Evolutionary conservation across 2,797 vertebrate genomes (phyloP), one percentile per base, ranked within the genome.

Genomic region (Lemur catta): DNA sequence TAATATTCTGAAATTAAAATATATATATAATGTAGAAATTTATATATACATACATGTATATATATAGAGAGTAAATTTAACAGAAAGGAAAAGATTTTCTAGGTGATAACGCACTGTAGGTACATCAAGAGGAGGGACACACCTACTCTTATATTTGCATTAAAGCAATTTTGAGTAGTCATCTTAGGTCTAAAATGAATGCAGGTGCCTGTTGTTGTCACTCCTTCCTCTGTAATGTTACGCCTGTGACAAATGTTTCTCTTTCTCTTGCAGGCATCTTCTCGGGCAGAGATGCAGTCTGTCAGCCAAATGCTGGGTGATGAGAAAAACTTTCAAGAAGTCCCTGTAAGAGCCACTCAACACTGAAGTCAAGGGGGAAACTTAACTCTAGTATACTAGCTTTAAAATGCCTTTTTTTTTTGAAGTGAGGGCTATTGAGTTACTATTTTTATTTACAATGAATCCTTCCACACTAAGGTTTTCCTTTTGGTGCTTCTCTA

Each of bases 181-280:
- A 63, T 30, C 67, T 63, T 33, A 55, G 55, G 65, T 74, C 55
- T 89, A n/a, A 89, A 89, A 30, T 81, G 91, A 79, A 87, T 17
- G 35, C 52, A 88, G 48, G 26, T 75, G 88, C 67, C 33, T 79
- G 59, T 26, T 28, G 6, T 14, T 52, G 28, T 35, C n/a, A 0
- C 57, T 41, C 67, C 50, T 69, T 59, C 28, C 35, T 75, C n/a
- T 46, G 0, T 30, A 63, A 33, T 82, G 71, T 84, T 41, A 55
- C 22, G 38, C 72, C 89, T 69, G 0, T 35, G 46, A 93, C 26
- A 86, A 12, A 65, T 24, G 91, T 52, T 69, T 11, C 11, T 15
- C 9, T 0, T 95, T 98, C 90, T 84, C 9, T 98, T 98, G 76
- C 97, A 99, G 98, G 79, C 94, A 95, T 96, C 43, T 59, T 93